A percentile compares a stretch with the other conserved stretches of the same genome.
phyloP scores from a whole-genome alignment of 2,888 invertebrate genomes.

The Apodemia mormo region DNA sequence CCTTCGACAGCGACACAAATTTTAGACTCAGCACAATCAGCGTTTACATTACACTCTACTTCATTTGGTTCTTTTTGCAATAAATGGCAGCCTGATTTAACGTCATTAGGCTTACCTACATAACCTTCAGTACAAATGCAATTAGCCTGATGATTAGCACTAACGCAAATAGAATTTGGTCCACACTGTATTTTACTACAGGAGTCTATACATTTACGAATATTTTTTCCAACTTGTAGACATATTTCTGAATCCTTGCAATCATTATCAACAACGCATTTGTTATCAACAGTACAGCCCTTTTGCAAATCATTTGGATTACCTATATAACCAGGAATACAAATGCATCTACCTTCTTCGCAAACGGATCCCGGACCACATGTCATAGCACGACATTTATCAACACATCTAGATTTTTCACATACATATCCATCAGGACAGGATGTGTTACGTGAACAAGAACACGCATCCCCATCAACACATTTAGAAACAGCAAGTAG shows the following conservation, averaged over 20 bases:
- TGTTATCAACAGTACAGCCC: slow-evolving; percentile 88
- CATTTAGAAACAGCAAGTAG: slow-evolving; percentile 86
- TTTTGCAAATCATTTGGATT: slow-evolving; percentile 85
- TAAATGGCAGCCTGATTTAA: slow-evolving; percentile 89
- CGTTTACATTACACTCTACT: slow-evolving; percentile 84
- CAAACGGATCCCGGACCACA: slow-evolving; percentile 93
- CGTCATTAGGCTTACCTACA: slow-evolving; percentile 90
- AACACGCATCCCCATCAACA: slow-evolving; percentile 85
- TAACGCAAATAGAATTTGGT: slow-evolving; percentile 93
- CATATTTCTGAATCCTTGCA: slow-evolving; percentile 93
- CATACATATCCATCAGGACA: slow-evolving; percentile 91
- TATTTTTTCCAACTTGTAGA: slow-evolving; percentile 89
- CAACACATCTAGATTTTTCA: slow-evolving; percentile 86
- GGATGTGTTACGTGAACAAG: slow-evolving; percentile 85
- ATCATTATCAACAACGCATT: slow-evolving; percentile 90
- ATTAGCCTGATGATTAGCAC: slow-evolving; percentile 91
- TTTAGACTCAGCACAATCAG: slow-evolving; percentile 87
- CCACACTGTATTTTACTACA: slow-evolving; percentile 94
- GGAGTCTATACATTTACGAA: slow-evolving; percentile 92
- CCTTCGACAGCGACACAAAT: slow-evolving; percentile 85
- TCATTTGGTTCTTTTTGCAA: slow-evolving; percentile 82
- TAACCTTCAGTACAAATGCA: slow-evolving; percentile 93
- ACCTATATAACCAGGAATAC: slow-evolving; percentile 89
- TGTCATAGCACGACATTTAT: slow-evolving; percentile 87
- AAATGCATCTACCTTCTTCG: slow-evolving; percentile 89